phyloP scores from a whole-genome alignment of 2,797 vertebrate species.

The Fringilla coelebs region DNA sequence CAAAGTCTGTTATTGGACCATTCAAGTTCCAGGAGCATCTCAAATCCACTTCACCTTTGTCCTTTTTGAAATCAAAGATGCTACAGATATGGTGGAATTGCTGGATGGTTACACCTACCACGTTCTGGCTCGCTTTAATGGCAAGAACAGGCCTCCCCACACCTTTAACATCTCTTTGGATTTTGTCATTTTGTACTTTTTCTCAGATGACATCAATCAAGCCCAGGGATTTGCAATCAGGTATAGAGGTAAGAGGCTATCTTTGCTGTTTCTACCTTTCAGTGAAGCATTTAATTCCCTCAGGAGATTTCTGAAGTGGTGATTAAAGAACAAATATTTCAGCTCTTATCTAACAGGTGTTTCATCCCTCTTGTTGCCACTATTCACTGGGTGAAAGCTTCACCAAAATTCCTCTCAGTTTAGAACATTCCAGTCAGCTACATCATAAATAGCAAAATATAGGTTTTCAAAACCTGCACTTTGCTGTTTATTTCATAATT shows the following conservation, averaged over 20 bases:
- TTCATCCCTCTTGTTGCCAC: background rate
- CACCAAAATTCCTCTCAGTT: background rate
- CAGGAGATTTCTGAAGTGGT: background rate
- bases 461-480: background rate
- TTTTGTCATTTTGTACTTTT: slow-evolving; percentile 94
- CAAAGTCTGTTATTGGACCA: slow-evolving; percentile 94
- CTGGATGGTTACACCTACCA: slow-evolving; percentile 88
- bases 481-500: too few relatives aligned
- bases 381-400: background rate
- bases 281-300: background rate
- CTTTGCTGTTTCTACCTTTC: background rate
- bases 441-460: background rate
- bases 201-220: slow-evolving; percentile 92
- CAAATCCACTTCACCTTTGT: slow-evolving; percentile 91
- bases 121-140: slow-evolving; percentile 87
- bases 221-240: slow-evolving; percentile 92
- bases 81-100: slow-evolving; percentile 94
- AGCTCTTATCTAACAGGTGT: background rate
- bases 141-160: slow-evolving; percentile 83
- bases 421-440: background rate
- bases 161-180: slow-evolving; percentile 88
- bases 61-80: slow-evolving; percentile 93
- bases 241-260: slow-evolving; percentile 84
- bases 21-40: slow-evolving; percentile 87
- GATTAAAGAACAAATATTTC: background rate